Evolutionary conservation across 2,797 vertebrate species (phyloP).

Genomic region (Eleutherodactylus coqui): DNA sequence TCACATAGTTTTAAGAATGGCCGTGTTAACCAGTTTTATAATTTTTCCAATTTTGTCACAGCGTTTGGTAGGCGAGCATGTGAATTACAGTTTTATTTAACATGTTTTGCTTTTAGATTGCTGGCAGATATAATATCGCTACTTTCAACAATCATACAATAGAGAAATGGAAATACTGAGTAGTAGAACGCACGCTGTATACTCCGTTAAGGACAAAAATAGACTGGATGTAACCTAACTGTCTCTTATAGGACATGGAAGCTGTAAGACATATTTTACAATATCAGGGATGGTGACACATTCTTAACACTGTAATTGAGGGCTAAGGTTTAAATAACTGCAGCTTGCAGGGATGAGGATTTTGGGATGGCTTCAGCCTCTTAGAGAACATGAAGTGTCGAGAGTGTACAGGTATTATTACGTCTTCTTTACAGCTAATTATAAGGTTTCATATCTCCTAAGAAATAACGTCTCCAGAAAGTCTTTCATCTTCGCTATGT

Average conservation of each 20-base stretch:
- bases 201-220: not conserved
- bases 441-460: not conserved
- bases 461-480: not conserved
- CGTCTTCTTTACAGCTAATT: not conserved
- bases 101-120: not conserved
- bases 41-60: not conserved
- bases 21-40: not conserved
- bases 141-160: conserved; percentile 37
- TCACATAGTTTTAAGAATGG: not conserved
- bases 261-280: not conserved
- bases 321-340: not conserved
- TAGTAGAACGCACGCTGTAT: not conserved
- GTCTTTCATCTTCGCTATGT: not conserved
- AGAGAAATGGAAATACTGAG: conserved; percentile 30
- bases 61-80: not conserved
- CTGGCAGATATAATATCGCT: conserved; percentile 16
- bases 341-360: not conserved
- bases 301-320: not conserved
- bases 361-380: not conserved
- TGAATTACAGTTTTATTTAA: conserved; percentile 37
- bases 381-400: not conserved
- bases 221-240: not conserved
- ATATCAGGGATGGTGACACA: not conserved
- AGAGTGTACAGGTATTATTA: not conserved
- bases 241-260: not conserved